phyloP scores from a whole-genome alignment of 2,888 invertebrate species.

The Drosophila yooni region DNA sequence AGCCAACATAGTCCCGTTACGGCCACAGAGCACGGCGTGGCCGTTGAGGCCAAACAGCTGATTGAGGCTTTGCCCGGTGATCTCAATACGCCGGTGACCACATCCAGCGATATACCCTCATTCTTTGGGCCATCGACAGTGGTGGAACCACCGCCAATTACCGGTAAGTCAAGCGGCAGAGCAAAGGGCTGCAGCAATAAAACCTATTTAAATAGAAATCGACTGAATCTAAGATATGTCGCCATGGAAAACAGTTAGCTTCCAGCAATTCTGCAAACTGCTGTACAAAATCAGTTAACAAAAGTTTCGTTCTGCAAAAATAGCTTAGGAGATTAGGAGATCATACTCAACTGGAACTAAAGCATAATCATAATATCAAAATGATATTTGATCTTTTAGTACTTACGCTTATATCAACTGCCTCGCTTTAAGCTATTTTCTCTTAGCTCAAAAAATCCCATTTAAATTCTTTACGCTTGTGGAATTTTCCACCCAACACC shows the following conservation, averaged over 20 bases:
- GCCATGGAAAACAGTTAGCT: background rate
- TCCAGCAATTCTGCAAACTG: background rate
- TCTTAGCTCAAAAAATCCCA: background rate
- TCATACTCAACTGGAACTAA: background rate
- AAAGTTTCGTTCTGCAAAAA: background rate
- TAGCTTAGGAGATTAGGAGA: background rate
- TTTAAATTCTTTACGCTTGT: background rate
- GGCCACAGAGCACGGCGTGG: conserved; percentile 57
- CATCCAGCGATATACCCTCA: conserved; percentile 94
- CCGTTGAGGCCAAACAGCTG: conserved; percentile 68
- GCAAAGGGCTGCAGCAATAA: background rate
- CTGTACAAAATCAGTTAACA: no score
- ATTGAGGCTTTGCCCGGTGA: conserved; percentile 89
- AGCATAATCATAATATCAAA: background rate
- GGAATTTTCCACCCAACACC: background rate
- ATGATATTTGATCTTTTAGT: background rate
- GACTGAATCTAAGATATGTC: no score
- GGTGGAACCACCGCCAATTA: conserved; percentile 95
- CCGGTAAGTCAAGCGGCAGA: conserved; percentile 89
- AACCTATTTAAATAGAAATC: background rate
- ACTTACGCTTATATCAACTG: background rate
- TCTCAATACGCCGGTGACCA: conserved; percentile 97
- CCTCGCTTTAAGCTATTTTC: background rate
- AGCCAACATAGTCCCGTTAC: conserved; percentile 79
- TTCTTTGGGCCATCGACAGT: conserved; percentile 95